Conservation (phyloP, 2,113 vertebrate genomes). For the Rhegmatorhina hoffmannsi region DNA sequence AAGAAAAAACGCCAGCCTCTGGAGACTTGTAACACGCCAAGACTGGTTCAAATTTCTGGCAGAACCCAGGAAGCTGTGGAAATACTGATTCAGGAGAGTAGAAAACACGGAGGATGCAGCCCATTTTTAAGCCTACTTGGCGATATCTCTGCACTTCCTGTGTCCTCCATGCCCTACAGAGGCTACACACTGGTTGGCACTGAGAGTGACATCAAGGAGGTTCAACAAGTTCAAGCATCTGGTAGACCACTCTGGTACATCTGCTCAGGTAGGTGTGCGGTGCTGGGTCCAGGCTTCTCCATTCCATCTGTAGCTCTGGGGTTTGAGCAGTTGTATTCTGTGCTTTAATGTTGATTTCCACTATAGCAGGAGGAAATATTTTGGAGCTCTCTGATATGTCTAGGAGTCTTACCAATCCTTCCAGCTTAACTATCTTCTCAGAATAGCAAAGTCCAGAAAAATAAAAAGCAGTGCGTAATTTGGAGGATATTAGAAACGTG, state of each 20-base stretch:
- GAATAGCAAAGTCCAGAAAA: background rate
- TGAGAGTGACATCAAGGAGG: conserved; percentile 72
- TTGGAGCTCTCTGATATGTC: background rate
- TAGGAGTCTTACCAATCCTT: background rate
- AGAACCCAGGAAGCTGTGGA: conserved; percentile 85
- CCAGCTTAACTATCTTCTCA: background rate
- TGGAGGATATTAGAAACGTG: background rate
- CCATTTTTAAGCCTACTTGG: conserved; percentile 85
- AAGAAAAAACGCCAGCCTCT: background rate
- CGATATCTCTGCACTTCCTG: conserved; percentile 76
- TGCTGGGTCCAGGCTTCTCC: background rate
- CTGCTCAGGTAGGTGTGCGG: conserved; percentile 86
- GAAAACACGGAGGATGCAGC: conserved; percentile 59
- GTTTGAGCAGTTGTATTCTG: background rate
- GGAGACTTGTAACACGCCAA: conserved; percentile 47
- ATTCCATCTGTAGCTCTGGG: background rate
- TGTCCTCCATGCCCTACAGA: conserved; percentile 84
- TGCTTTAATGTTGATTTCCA: background rate
- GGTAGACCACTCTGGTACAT: conserved; percentile 90
- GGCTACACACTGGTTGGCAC: conserved; percentile 85
- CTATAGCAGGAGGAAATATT: background rate
- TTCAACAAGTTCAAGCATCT: conserved; percentile 77
- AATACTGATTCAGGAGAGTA: conserved; percentile 77
- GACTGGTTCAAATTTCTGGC: conserved; percentile 84
- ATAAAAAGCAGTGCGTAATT: background rate